Percentiles rank a stretch among this genome's conserved stretches.
Evolutionary conservation across 2,113 vertebrate genomes (phyloP).

Genomic region (Dromiciops gliroides): DNA sequence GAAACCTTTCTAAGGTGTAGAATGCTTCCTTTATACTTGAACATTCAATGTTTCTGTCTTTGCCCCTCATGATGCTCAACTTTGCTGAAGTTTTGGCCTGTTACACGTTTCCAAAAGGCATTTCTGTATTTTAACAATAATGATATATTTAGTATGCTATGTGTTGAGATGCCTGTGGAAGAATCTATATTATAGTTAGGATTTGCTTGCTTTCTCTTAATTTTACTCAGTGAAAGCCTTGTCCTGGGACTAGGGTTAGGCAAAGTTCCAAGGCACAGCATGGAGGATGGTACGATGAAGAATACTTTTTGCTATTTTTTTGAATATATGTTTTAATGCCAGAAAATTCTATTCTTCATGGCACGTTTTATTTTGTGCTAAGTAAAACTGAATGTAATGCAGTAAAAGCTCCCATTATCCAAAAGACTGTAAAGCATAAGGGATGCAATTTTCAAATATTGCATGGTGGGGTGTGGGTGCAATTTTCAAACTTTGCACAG

Average conservation of each 20-base stretch:
- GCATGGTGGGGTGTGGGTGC: not conserved
- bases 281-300: not conserved
- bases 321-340: not conserved
- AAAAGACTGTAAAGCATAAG: not conserved
- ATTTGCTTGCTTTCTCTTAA: not conserved
- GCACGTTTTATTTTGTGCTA: not conserved
- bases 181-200: not conserved
- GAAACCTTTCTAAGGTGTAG: not conserved
- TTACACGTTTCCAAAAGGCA: not conserved
- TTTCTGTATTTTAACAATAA: not conserved
- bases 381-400: not conserved
- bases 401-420: not conserved
- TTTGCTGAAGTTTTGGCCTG: not conserved
- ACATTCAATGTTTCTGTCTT: not conserved
- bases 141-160: not conserved
- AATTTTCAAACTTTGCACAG: not conserved
- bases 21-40: not conserved
- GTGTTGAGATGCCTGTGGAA: not conserved
- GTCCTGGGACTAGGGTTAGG: not conserved
- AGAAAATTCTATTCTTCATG: not conserved
- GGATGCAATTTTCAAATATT: not conserved
- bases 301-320: not conserved
- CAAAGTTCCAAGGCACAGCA: not conserved
- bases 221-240: not conserved
- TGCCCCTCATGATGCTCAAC: not conserved